Evolutionary conservation across 2,113 vertebrate species (phyloP).

Genomic region (Callipepla californica): DNA sequence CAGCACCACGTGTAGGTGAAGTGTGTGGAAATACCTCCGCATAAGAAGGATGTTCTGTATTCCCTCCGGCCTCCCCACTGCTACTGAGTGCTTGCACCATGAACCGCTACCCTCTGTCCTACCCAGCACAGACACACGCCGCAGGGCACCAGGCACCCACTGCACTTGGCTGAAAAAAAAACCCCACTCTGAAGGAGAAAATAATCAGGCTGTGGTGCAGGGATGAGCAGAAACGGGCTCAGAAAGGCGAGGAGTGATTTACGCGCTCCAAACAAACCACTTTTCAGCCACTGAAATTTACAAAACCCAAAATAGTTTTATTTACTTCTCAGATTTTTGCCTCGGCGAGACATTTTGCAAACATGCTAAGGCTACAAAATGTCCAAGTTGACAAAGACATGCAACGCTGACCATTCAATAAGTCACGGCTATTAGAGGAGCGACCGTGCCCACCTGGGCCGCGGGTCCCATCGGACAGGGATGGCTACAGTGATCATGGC

Average conservation of each 20-base stretch:
- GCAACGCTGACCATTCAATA: slow-evolving; percentile 77
- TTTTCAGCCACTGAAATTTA: slow-evolving; percentile 54
- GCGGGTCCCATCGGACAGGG: slow-evolving; percentile 57
- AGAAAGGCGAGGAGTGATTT: not conserved
- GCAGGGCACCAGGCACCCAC: not conserved
- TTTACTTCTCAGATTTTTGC: slow-evolving; percentile 81
- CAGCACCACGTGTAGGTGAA: not conserved
- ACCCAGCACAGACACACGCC: not conserved
- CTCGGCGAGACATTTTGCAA: slow-evolving; percentile 84
- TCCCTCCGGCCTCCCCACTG: not conserved
- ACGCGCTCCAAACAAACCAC: slow-evolving; percentile 37
- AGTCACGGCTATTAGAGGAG: slow-evolving; percentile 72
- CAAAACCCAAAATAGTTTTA: slow-evolving; percentile 91
- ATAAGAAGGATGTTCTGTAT: not conserved
- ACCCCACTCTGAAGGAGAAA: not conserved
- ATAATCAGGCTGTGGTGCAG: accelerated
- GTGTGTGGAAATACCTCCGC: not conserved
- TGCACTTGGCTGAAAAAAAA: not conserved
- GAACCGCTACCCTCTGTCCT: not conserved
- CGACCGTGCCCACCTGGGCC: slow-evolving; percentile 66
- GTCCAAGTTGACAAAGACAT: slow-evolving; percentile 83
- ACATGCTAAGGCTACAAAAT: slow-evolving; percentile 92
- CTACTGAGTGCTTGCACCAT: not conserved
- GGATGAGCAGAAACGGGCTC: not conserved
- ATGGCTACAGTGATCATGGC: slow-evolving; percentile 67